Evolutionary conservation across 2,113 vertebrate genomes (phyloP).

Genomic region (Dipodomys ordii): DNA sequence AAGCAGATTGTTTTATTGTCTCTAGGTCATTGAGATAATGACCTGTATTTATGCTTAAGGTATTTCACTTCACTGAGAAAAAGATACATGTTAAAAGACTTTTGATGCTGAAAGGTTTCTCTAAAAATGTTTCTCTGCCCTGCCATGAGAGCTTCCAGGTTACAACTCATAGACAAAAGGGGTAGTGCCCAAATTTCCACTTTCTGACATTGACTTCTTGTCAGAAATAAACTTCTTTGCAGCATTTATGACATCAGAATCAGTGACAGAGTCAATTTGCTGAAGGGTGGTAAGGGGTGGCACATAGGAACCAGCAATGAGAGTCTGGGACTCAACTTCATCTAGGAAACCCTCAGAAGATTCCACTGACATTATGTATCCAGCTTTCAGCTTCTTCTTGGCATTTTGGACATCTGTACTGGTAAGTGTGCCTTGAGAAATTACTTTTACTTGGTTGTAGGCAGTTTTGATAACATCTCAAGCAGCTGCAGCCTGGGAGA

Average conservation of each 20-base stretch:
- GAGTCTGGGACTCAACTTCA: conserved; percentile 91
- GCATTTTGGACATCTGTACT: conserved; percentile 88
- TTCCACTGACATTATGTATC: conserved; percentile 94
- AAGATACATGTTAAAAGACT: conserved; percentile 27
- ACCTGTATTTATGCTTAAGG: conserved; percentile 44
- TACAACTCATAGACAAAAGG: conserved; percentile 96
- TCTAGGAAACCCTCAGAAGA: conserved; percentile 91
- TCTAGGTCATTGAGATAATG: conserved; percentile 40
- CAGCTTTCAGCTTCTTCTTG: conserved; percentile 93
- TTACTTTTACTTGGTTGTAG: conserved; percentile 90
- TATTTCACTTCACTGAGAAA: conserved; percentile 44
- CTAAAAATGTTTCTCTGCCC: not conserved
- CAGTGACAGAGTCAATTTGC: conserved; percentile 92
- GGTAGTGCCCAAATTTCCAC: conserved; percentile 92
- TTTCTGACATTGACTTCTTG: conserved; percentile 95
- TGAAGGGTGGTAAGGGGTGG: conserved; percentile 88
- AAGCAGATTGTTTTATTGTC: conserved; percentile 74
- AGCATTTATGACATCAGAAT: conserved; percentile 92
- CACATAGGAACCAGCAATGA: conserved; percentile 88
- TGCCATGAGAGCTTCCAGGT: conserved; percentile 55
- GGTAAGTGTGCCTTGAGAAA: conserved; percentile 92
- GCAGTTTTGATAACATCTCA: conserved; percentile 94
- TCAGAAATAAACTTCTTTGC: conserved; percentile 94
- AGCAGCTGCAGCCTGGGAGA: conserved; percentile 89
- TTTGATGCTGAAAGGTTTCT: conserved; percentile 14